phyloP scores from a whole-genome alignment of 2,797 vertebrate genomes.

The Gastrophryne carolinensis region DNA sequence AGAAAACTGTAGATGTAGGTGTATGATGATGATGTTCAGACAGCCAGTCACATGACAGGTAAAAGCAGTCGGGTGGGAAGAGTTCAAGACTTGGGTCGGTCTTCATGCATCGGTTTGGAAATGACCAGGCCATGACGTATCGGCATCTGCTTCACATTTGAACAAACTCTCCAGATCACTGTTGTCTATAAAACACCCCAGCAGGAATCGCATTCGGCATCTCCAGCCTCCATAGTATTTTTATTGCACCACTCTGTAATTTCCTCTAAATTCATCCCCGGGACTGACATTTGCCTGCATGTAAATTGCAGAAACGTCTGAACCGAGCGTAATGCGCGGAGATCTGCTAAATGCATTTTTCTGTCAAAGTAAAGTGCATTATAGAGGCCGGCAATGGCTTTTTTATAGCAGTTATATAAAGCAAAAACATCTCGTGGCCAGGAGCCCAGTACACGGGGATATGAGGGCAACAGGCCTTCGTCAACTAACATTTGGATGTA shows the following conservation, averaged over 20 bases:
- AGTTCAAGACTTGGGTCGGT: too few species aligned
- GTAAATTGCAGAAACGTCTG: constrained; percentile 1
- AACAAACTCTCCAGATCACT: not conserved
- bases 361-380: constrained; percentile 45
- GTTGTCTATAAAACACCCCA: not conserved
- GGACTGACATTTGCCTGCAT: constrained; percentile 26
- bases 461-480: not conserved
- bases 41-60: too few species aligned
- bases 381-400: not conserved
- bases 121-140: too few species aligned
- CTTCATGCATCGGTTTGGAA: too few species aligned
- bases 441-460: not conserved
- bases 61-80: too few species aligned
- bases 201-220: not conserved
- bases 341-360: constrained; percentile 19
- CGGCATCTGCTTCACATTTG: not conserved
- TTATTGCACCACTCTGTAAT: constrained; percentile 48
- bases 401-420: not conserved
- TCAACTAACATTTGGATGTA: too few species aligned
- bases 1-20: too few species aligned
- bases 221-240: not conserved
- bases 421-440: constrained; percentile 16
- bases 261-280: constrained; percentile 52
- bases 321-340: not conserved
- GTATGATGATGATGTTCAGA: too few species aligned